A percentile compares a stretch with the other conserved stretches of the same genome.
Conservation (phyloP, 2,888 invertebrate species). For the Papilio elwesi region DNA sequence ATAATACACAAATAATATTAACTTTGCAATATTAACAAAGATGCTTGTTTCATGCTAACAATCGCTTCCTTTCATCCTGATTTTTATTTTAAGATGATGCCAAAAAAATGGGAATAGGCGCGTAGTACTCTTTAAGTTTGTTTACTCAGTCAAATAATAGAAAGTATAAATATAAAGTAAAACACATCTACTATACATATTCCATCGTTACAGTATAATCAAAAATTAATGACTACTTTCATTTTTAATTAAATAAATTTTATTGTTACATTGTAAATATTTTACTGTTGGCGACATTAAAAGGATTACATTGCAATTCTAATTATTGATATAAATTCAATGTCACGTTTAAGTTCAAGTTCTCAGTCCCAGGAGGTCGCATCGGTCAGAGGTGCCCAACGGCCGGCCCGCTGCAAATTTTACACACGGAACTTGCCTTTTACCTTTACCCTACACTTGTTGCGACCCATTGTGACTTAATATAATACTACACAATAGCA, state of each 20-base stretch:
- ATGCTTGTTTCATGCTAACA: too few species aligned
- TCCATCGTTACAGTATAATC: background rate
- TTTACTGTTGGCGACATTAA: conserved; percentile 3
- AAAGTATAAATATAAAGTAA: too few species aligned
- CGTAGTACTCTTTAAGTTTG: too few species aligned
- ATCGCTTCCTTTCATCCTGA: too few species aligned
- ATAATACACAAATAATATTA: too few species aligned
- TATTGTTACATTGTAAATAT: background rate
- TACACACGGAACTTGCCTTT: conserved; percentile 41
- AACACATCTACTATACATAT: too few species aligned
- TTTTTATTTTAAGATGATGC: too few species aligned
- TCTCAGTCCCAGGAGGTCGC: conserved; percentile 78
- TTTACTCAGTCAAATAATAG: too few species aligned
- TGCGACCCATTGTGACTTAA: conserved; percentile 41
- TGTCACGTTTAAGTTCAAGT: conserved; percentile 71
- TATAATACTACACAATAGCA: conserved; percentile 38
- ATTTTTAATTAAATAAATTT: background rate
- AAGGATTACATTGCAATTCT: conserved; percentile 36
- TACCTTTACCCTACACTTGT: conserved; percentile 61
- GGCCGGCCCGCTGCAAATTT: conserved; percentile 54
- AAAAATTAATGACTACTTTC: background rate
- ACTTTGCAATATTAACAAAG: too few species aligned
- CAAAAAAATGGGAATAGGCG: too few species aligned
- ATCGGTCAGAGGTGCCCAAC: conserved; percentile 82
- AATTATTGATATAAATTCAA: conserved; percentile 53